phyloP scores from a whole-genome alignment of 2,797 vertebrate species.

The Tragelaphus oryx region DNA sequence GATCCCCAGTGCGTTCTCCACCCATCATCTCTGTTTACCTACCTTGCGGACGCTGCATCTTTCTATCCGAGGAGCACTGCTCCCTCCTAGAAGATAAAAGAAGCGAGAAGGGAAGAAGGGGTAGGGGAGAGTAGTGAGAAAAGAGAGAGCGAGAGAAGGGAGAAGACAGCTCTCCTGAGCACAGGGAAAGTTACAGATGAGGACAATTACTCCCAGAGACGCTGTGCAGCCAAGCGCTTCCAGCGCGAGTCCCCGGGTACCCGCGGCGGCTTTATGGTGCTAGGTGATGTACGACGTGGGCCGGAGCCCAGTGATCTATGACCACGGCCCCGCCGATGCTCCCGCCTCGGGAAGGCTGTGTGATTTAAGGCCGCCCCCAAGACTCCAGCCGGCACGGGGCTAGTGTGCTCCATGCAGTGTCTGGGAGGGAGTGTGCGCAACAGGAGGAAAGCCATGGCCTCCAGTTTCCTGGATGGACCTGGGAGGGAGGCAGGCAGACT shows the following conservation, averaged over 20 bases:
- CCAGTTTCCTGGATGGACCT: background rate
- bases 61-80: background rate
- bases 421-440: rapidly evolving
- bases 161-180: background rate
- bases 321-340: background rate
- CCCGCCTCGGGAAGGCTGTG: background rate
- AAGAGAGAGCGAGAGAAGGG: background rate
- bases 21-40: background rate
- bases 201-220: background rate
- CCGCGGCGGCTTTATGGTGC: background rate
- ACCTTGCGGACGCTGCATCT: background rate
- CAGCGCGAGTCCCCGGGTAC: background rate
- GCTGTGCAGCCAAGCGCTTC: background rate
- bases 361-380: background rate
- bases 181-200: background rate
- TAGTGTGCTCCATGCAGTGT: rapidly evolving
- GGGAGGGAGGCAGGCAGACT: too few relatives aligned
- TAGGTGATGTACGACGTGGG: background rate
- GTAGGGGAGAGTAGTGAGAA: background rate
- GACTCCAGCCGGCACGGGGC: background rate
- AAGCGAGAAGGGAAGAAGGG: background rate
- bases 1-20: rapidly evolving
- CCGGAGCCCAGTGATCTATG: background rate
- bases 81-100: background rate
- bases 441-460: background rate